phyloP scores from a whole-genome alignment of 2,797 vertebrate species.

The Adrianichthys oophorus region DNA sequence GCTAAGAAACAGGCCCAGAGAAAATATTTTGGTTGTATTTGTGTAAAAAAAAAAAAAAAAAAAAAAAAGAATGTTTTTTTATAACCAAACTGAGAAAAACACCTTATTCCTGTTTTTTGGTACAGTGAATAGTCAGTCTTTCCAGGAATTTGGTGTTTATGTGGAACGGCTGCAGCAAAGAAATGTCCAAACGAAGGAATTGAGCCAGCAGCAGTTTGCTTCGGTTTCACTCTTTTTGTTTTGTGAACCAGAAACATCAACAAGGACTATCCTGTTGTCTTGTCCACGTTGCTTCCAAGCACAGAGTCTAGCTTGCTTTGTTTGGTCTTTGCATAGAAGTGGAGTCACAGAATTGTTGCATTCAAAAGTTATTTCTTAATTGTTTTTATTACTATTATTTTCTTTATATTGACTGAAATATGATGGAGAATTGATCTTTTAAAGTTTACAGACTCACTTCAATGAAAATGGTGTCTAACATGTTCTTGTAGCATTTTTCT shows the following conservation, averaged over 20 bases:
- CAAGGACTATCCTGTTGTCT: conserved; percentile 29
- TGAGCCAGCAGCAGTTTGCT: conserved; percentile 29
- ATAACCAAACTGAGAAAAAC: conserved; percentile 59
- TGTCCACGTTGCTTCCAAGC: conserved; percentile 5
- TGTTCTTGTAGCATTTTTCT: no score
- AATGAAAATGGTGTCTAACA: no score
- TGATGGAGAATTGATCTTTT: no score
- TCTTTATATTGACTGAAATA: no score
- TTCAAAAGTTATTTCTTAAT: no score
- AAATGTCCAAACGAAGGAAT: conserved; percentile 42
- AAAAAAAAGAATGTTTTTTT: conserved; percentile 64
- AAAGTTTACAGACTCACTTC: no score
- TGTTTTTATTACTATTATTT: no score
- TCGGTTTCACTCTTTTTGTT: conserved; percentile 33
- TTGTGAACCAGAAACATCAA: conserved; percentile 34
- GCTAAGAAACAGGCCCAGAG: conserved; percentile 76
- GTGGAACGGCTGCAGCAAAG: conserved; percentile 20
- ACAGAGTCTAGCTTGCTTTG: not conserved
- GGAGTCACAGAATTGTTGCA: no score
- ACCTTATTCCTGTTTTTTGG: conserved; percentile 66
- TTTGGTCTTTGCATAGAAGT: no score
- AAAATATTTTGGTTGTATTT: conserved; percentile 79
- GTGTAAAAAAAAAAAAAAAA: conserved; percentile 64
- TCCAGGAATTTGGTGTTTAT: conserved; percentile 47
- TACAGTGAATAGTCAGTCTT: conserved; percentile 50